Evolutionary conservation across 2,797 vertebrate genomes (phyloP).

Genomic region (Fistularia tabacaria): DNA sequence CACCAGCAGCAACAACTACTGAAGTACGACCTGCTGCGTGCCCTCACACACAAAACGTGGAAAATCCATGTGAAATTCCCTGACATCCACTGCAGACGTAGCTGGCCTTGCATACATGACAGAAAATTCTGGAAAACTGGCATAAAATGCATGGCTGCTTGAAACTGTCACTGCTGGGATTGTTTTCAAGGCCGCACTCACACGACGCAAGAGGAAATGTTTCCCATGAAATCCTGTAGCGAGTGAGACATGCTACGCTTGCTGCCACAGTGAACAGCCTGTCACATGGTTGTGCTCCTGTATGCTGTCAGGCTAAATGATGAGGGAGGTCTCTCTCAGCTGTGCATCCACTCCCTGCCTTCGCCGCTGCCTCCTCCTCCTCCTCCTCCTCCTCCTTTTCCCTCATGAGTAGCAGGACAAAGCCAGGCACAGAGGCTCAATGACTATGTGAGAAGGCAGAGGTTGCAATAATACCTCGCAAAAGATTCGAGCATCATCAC

Average conservation of each 20-base stretch:
- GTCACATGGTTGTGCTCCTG: slow-evolving; percentile 57
- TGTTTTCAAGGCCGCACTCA: too few species aligned
- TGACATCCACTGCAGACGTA: slow-evolving; percentile 38
- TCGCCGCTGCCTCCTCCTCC: slow-evolving; percentile 35
- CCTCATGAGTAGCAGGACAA: slow-evolving; percentile 68
- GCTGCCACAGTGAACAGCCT: slow-evolving; percentile 64
- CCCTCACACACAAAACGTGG: slow-evolving; percentile 33
- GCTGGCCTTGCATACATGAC: background rate
- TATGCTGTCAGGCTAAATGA: slow-evolving; percentile 59
- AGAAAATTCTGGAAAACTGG: background rate
- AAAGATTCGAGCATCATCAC: slow-evolving; percentile 30
- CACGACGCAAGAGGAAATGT: too few species aligned
- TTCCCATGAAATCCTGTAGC: slow-evolving; percentile 10
- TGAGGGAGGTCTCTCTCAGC: slow-evolving; percentile 69
- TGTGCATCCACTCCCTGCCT: slow-evolving; percentile 49
- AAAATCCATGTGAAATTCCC: slow-evolving; percentile 41
- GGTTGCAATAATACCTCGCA: slow-evolving; percentile 47
- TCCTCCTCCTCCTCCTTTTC: slow-evolving; percentile 45
- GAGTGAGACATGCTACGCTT: slow-evolving; percentile 34
- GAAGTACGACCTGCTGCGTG: slow-evolving; percentile 46
- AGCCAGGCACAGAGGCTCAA: slow-evolving; percentile 58
- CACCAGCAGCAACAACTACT: slow-evolving; percentile 28
- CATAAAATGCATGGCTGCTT: background rate
- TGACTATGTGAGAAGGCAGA: slow-evolving; percentile 33
- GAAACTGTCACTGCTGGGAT: too few species aligned